Base-by-base conservation (phyloP, 1,140 invertebrate species). In the Tetragonula clypearis region DNA sequence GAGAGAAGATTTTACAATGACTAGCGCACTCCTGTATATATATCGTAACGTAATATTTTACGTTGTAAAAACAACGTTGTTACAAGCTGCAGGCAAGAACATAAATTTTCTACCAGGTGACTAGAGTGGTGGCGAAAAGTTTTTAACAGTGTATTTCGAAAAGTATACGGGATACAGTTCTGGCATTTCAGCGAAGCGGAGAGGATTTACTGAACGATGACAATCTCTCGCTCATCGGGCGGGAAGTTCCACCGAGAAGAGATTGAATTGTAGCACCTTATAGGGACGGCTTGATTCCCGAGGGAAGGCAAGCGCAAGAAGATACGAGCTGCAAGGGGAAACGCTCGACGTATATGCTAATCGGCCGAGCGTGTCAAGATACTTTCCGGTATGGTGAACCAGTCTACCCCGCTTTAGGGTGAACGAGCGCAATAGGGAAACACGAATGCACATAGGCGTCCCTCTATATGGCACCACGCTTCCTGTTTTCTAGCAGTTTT, bases 251-350 rank as follows among this genome's bases (percentile, higher is more conserved):
- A 71, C 55, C 78, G 62, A 3, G 74, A 69, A 65, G 81, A 73
- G 66, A 87, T 82, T 84, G 90, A 90, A 91, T 88, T 87, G 89
- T 90, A 88, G 71, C 81, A 35, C 90, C 90, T 88, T 91, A 88
- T 87, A 91, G 69, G 88, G 56, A 76, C 23, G 35, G 55, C 30
- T 14, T 15, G 56, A 23, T 75, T 75, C 41, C 60, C 53, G 55
- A 26, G 76, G 76, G 69, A 78, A 62, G 49, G 76, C 76, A 79
- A 74, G 71, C 78, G 69, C 73, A 79, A 65, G 73, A 78, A 69
- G 62, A 49, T 65, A 84, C 69, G 75, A 87, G 69, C 72, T 68
- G 71, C 82, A 30, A 79, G 76, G 82, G 86, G 55, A 82, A 74
- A 77, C 56, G 56, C 62, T 35, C 41, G 78, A 75, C 84, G 78